Evolutionary conservation across 1,140 invertebrate species (phyloP), one percentile per base, ranked within the genome.

Genomic region (Araneus ventricosus): DNA sequence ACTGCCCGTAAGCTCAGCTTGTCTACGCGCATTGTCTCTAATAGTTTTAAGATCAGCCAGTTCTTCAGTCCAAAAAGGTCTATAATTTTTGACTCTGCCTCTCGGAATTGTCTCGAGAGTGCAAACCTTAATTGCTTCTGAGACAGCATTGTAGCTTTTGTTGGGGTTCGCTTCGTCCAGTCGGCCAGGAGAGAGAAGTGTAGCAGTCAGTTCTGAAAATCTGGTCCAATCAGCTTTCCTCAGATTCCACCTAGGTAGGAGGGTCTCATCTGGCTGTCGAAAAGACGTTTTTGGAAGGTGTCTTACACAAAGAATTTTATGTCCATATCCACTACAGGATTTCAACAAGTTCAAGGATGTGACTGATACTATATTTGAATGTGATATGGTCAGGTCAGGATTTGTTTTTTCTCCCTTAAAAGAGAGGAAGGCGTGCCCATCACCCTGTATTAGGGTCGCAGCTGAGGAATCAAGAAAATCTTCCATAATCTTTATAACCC

Each of bases 221-320:
- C n/a, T 82, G 7, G 8, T 20, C 75, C 57, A 90, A 20, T 82
- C 59, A 39, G 75, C 79, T n/a, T 82, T 90, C 63, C 84, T 90
- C 7, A 90, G n/a, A 27, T 82, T 84, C 79, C 89, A 90, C 34
- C 75, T 90, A 82, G 75, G 79, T n/a, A n/a, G 30, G 24, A 61
- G 30, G 30, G 14, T 22, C 39, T 75, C 5, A 34, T n/a, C n/a
- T 39, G 30, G 52, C 30, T 22, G 41, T n/a, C n/a, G 22, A 34
- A 70, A 45, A 0, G 17, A 22, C 37, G 1, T 52, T 45, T 27
- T 41, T 14, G 80, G 84, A 70, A n/a, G n/a, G 10, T 39, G 27
- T 39, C 70, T 88, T 39, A 85, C 79, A 45, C n/a, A 34, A 14
- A 82, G 30, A 10, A 67, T 85, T 85, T 22, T 85, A 85, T 92